A percentile compares a stretch with the other conserved stretches of the same genome.
These are phyloP conservation scores for Lagopus leucura DNA, from an alignment of 2,113 vertebrate genomes.

Conservation along the genomic window DNA sequence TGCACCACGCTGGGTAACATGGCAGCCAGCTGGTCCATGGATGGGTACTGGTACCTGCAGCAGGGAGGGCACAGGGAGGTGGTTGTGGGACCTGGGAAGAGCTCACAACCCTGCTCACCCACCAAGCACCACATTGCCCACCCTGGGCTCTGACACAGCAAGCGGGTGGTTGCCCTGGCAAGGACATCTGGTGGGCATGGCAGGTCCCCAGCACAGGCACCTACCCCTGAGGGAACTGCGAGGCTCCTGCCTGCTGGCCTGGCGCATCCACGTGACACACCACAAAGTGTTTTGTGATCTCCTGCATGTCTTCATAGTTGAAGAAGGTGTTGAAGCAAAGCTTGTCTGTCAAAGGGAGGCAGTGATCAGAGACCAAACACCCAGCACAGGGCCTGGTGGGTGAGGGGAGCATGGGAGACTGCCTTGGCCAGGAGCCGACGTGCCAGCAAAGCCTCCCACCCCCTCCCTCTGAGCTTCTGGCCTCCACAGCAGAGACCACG, in stretches of 20 bases:
- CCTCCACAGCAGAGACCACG: neutral
- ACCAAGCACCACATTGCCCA: neutral
- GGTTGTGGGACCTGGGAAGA: neutral
- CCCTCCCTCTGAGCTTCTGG: neutral
- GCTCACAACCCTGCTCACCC: neutral
- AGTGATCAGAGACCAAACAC: neutral
- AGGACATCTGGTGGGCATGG: neutral
- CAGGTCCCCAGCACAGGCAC: neutral
- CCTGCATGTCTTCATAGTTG: slow-evolving; percentile 97
- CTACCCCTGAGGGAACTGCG: slow-evolving; percentile 95
- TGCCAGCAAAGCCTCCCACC: neutral
- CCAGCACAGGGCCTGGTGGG: neutral
- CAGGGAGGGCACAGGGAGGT: neutral
- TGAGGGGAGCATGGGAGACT: neutral
- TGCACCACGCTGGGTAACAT: slow-evolving; percentile 96
- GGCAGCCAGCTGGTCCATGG: slow-evolving; percentile 95
- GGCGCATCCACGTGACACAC: slow-evolving; percentile 96
- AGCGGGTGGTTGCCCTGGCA: neutral
- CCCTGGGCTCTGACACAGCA: neutral
- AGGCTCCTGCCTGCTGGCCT: slow-evolving; percentile 90
- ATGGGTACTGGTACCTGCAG: slow-evolving; percentile 94
- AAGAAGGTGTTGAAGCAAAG: slow-evolving; percentile 97
- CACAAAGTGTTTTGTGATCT: slow-evolving; percentile 98
- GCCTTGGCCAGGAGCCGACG: neutral
- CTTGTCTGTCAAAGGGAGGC: slow-evolving; percentile 85